phyloP scores from a whole-genome alignment of 2,888 invertebrate species.

The Abrostola triplasia region DNA sequence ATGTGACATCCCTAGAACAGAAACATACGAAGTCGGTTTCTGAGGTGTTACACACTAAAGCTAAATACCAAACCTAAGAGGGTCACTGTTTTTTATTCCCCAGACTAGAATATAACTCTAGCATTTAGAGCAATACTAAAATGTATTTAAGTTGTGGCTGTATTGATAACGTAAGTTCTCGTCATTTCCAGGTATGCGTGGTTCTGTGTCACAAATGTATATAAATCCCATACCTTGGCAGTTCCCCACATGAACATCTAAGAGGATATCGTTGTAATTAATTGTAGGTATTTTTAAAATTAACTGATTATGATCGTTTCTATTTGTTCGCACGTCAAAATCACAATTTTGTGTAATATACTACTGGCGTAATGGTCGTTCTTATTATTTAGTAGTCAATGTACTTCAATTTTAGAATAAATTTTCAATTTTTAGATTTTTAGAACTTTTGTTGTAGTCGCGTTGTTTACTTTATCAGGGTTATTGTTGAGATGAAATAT shows the following conservation, averaged over 20 bases:
- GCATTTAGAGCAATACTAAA: too few species aligned
- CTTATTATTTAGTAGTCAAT: conserved; percentile 52
- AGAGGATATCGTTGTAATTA: conserved; percentile 39
- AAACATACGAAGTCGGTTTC: too few species aligned
- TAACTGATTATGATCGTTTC: conserved; percentile 26
- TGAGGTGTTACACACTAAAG: too few species aligned
- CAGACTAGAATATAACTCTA: too few species aligned
- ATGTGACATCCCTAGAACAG: too few species aligned
- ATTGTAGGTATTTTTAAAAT: conserved; percentile 43
- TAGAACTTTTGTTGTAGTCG: conserved; percentile 62
- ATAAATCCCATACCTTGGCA: conserved; percentile 91
- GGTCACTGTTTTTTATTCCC: too few species aligned
- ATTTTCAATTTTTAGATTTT: conserved; percentile 70
- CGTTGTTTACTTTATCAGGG: conserved; percentile 58
- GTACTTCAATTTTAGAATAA: conserved; percentile 72
- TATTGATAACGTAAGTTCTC: background rate
- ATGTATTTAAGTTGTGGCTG: too few species aligned
- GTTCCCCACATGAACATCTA: conserved; percentile 68
- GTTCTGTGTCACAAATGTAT: conserved; percentile 89
- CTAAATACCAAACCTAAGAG: too few species aligned
- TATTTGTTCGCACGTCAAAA: conserved; percentile 45
- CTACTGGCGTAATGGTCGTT: conserved; percentile 35
- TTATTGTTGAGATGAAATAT: conserved; percentile 45
- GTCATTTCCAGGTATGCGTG: conserved; percentile 88
- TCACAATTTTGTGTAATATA: conserved; percentile 33